Percentiles rank a stretch among this genome's conserved stretches.
These are phyloP conservation scores for Drosophila azteca DNA, from an alignment of 1,140 invertebrate genomes.

Conservation along the genomic window DNA sequence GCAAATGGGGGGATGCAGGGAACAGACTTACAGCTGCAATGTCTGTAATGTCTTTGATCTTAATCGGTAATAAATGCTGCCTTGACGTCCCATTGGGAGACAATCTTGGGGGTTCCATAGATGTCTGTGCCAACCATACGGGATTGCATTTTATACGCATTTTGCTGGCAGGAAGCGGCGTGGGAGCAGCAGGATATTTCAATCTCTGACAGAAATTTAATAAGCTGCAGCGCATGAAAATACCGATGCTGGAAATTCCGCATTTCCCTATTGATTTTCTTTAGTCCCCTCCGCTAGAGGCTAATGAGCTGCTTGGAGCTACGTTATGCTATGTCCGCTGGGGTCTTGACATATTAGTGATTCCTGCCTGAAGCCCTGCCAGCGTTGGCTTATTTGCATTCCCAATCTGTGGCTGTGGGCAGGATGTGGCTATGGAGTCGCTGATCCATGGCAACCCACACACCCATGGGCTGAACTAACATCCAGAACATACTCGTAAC, in stretches of 20 bases:
- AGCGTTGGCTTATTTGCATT: slow-evolving; percentile 35
- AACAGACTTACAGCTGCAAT: too few species aligned
- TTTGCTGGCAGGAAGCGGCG: slow-evolving; percentile 15
- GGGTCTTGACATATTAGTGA: slow-evolving; percentile 1
- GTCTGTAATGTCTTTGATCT: slow-evolving; percentile 4
- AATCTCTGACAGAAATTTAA: slow-evolving; percentile 54
- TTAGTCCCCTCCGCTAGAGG: too few species aligned
- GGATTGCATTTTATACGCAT: slow-evolving; percentile 54
- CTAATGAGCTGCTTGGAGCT: too few species aligned
- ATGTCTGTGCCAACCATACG: slow-evolving; percentile 39
- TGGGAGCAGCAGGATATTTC: slow-evolving; percentile 5
- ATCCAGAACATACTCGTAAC: slow-evolving; percentile 23
- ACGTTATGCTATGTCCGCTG: too few species aligned
- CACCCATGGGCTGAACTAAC: slow-evolving; percentile 22
- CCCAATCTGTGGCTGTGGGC: neutral
- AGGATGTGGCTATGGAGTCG: neutral
- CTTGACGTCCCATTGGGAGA: slow-evolving; percentile 18
- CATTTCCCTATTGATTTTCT: slow-evolving; percentile 5
- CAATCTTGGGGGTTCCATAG: slow-evolving; percentile 36
- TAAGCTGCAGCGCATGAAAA: slow-evolving; percentile 33
- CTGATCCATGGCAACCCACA: neutral
- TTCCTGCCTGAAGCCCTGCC: slow-evolving; percentile 1
- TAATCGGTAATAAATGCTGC: slow-evolving; percentile 33
- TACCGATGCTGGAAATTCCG: slow-evolving; percentile 15
- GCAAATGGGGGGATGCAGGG: too few species aligned